These are phyloP conservation scores for Pagrus major DNA, from an alignment of 2,113 vertebrate species.

Conservation along the genomic window DNA sequence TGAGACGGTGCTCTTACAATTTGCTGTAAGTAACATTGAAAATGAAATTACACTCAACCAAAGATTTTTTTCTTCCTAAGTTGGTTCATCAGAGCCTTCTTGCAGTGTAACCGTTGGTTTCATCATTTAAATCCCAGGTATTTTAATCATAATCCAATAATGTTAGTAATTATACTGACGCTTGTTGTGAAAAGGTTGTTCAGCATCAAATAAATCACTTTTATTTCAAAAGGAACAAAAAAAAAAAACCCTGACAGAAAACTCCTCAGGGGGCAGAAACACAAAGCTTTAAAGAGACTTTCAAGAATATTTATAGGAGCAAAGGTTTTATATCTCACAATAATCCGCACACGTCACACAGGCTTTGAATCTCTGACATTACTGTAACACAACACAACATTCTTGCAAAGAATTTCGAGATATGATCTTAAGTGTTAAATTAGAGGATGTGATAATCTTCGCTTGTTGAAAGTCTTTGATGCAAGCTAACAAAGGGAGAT, in stretches of 20 bases:
- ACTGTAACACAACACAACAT: not conserved
- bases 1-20: not conserved
- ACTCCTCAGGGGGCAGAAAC: constrained; percentile 11
- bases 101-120: not conserved
- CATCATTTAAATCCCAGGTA: not conserved
- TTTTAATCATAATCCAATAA: not conserved
- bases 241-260: not conserved
- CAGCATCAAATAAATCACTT: not conserved
- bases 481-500: constrained; percentile 5
- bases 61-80: too few relatives aligned
- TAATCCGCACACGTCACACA: not conserved
- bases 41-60: too few relatives aligned
- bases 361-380: not conserved
- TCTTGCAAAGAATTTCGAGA: not conserved
- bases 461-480: constrained; percentile 7
- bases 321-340: not conserved
- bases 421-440: constrained; percentile 22
- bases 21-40: too few relatives aligned
- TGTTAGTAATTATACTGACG: not conserved
- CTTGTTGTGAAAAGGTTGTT: not conserved
- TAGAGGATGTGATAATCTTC: constrained; percentile 19
- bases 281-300: not conserved
- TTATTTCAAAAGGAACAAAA: not conserved
- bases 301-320: not conserved
- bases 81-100: too few relatives aligned